phyloP scores from a whole-genome alignment of 2,113 vertebrate species.

The Lasiurus cinereus region DNA sequence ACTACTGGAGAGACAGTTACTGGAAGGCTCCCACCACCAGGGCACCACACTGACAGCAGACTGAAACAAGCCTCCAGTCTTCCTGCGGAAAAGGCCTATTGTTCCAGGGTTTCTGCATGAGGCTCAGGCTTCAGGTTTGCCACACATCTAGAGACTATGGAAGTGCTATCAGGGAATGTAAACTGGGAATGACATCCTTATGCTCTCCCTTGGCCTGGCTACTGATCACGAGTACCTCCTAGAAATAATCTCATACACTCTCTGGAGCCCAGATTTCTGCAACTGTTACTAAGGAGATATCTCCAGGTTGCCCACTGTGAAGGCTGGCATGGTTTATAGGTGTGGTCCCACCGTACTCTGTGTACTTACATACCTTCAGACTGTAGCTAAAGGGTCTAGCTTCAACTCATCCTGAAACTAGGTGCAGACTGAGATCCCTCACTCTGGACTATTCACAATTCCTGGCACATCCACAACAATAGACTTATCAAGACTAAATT shows the following conservation, averaged over 20 bases:
- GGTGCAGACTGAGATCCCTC: neutral
- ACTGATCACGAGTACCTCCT: neutral
- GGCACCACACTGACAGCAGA: neutral
- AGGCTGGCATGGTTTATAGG: neutral
- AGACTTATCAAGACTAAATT: neutral
- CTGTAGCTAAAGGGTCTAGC: neutral
- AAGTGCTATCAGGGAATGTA: neutral
- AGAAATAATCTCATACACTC: neutral
- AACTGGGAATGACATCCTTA: neutral
- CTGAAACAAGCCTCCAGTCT: neutral
- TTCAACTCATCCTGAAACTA: neutral
- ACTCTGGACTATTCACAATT: neutral
- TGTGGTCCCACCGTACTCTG: neutral
- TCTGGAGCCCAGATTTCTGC: neutral
- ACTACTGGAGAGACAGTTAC: neutral
- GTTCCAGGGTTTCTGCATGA: no score
- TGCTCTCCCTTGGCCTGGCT: neutral
- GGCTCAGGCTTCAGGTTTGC: neutral
- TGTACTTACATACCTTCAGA: neutral
- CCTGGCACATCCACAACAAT: neutral
- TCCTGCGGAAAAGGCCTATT: neutral
- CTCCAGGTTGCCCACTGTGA: neutral
- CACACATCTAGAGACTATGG: neutral
- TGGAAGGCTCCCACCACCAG: neutral
- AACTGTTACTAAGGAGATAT: neutral